Conservation (phyloP, 2,113 vertebrate species). For the Stigmatopora argus region DNA sequence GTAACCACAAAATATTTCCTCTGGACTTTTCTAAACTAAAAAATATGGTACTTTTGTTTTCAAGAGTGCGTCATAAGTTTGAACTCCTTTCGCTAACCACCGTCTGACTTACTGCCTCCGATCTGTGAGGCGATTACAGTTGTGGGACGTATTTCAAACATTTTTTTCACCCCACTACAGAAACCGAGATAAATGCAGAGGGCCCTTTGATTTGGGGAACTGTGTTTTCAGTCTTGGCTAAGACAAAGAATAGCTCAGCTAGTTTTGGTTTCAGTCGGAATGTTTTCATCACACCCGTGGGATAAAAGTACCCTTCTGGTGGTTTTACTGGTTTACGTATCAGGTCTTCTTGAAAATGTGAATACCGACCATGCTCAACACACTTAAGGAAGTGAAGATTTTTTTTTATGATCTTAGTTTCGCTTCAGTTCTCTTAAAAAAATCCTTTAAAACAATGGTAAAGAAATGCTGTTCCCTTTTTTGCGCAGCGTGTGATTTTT, state of each 20-base stretch:
- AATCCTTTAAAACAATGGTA: background rate
- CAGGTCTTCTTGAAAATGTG: background rate
- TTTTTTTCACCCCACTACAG: slow-evolving; percentile 23
- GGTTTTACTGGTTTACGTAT: slow-evolving; percentile 10
- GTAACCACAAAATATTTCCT: too few relatives aligned
- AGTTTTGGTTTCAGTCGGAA: slow-evolving; percentile 56
- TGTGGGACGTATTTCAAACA: slow-evolving; percentile 17
- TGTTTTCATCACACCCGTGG: slow-evolving; percentile 47
- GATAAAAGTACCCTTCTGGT: slow-evolving; percentile 29
- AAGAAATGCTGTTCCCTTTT: background rate
- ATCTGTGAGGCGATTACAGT: slow-evolving; percentile 7
- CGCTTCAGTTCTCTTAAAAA: slow-evolving; percentile 2
- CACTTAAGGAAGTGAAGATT: slow-evolving; percentile 7
- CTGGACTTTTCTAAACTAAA: background rate
- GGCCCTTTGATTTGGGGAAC: slow-evolving; percentile 21
- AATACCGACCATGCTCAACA: slow-evolving; percentile 1
- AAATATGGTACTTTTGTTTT: background rate
- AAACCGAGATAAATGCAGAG: background rate
- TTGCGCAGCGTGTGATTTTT: slow-evolving; percentile 1
- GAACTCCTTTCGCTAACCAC: slow-evolving; percentile 17
- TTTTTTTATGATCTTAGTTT: background rate
- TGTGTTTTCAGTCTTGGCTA: slow-evolving; percentile 23
- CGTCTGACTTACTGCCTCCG: slow-evolving; percentile 3
- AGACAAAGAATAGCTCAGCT: slow-evolving; percentile 50
- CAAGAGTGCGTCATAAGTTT: background rate